Conservation (phyloP, 2,113 vertebrate species). For the Psephotus haematonotus region DNA sequence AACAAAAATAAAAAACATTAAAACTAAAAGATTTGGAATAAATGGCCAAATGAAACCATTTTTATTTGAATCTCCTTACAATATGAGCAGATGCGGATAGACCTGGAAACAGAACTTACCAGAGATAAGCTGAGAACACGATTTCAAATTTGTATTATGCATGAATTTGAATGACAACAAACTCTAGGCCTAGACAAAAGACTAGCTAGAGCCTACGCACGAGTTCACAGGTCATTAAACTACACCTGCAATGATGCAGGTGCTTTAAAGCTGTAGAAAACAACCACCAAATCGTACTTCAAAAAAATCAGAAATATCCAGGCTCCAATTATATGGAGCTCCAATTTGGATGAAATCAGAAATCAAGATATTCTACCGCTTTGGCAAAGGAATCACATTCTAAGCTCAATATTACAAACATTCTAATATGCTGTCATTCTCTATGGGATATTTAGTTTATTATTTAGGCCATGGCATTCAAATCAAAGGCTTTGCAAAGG, state of each 20-base stretch:
- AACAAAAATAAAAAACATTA: neutral
- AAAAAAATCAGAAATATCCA: neutral
- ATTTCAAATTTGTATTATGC: neutral
- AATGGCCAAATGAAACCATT: neutral
- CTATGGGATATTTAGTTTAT: neutral
- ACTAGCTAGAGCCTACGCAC: neutral
- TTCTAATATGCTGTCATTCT: neutral
- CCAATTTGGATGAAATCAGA: neutral
- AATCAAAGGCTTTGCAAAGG: neutral
- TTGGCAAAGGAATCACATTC: neutral
- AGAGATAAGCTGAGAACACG: neutral
- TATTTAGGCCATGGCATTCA: neutral
- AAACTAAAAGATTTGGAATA: neutral
- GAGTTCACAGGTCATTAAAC: neutral
- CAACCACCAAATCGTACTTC: neutral
- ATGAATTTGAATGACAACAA: neutral
- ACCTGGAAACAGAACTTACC: neutral
- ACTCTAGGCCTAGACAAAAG: neutral
- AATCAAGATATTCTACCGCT: neutral
- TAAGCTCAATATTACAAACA: neutral
- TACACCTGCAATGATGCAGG: neutral
- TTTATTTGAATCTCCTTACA: neutral
- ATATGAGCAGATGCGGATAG: neutral
- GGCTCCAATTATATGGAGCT: neutral
- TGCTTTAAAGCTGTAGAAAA: neutral